Evolutionary conservation across 2,113 vertebrate species (phyloP).

Genomic region (Mirza zaza): DNA sequence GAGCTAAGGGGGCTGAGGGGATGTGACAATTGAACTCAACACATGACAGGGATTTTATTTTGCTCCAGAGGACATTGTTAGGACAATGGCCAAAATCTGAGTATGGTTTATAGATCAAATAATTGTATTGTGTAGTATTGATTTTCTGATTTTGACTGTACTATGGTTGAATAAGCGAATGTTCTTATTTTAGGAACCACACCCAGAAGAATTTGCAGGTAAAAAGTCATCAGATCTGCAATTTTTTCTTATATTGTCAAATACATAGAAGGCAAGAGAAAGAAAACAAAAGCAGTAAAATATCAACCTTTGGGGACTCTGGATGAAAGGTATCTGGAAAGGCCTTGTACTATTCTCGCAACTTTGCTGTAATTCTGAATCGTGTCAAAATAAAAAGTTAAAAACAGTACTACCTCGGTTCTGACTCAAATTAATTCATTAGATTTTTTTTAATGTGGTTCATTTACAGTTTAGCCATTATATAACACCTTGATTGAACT

Average conservation of each 20-base stretch:
- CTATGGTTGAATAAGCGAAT: not conserved
- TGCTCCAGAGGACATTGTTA: not conserved
- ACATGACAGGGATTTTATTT: not conserved
- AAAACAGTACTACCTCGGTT: conserved; percentile 53
- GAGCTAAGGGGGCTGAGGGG: not conserved
- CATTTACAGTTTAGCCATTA: conserved; percentile 56
- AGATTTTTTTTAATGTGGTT: conserved; percentile 23
- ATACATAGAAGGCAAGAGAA: not conserved
- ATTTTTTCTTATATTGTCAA: conserved; percentile 12
- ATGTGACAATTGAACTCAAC: not conserved
- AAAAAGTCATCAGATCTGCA: not conserved
- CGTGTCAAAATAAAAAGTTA: conserved; percentile 61
- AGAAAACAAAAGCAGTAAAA: not conserved
- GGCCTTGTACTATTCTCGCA: not conserved
- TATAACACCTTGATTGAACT: conserved; percentile 18
- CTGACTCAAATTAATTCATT: conserved; percentile 55
- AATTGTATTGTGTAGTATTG: not conserved
- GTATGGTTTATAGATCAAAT: not conserved
- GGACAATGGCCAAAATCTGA: not conserved
- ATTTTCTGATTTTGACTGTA: not conserved
- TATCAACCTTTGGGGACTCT: not conserved
- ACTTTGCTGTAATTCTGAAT: conserved; percentile 39
- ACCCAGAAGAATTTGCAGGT: not conserved
- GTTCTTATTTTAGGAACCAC: not conserved
- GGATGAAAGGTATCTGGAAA: conserved; percentile 16